A percentile compares a stretch with the other conserved stretches of the same genome.
Evolutionary conservation across 2,888 invertebrate genomes (phyloP).

Genomic region (Sinopyrophorus schimmeli): DNA sequence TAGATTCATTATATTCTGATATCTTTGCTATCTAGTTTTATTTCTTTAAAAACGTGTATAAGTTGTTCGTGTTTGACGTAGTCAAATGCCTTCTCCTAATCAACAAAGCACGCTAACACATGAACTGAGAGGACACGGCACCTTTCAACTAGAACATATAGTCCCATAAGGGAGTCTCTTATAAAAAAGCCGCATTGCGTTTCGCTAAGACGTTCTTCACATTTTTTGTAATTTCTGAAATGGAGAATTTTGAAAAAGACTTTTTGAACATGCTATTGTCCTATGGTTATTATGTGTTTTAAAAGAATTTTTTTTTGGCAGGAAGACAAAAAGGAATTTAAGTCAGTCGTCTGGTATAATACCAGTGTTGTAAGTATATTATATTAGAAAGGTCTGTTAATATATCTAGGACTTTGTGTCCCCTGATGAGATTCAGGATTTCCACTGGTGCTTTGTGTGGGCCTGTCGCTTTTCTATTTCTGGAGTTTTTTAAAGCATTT

Average conservation of each 20-base stretch:
- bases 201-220: background rate
- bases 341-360: too few relatives aligned
- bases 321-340: too few relatives aligned
- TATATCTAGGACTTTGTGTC: background rate
- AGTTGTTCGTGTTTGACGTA: background rate
- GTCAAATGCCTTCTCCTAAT: background rate
- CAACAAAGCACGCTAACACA: background rate
- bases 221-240: too few relatives aligned
- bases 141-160: too few relatives aligned
- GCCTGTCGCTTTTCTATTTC: too few relatives aligned
- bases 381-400: background rate
- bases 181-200: background rate
- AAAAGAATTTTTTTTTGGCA: background rate
- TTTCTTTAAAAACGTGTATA: background rate
- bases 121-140: background rate
- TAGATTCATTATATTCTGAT: background rate
- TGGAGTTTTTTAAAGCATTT: too few relatives aligned
- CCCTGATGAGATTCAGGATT: too few relatives aligned
- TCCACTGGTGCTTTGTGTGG: too few relatives aligned
- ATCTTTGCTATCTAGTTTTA: background rate
- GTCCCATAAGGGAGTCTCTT: too few relatives aligned
- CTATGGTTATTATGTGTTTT: background rate
- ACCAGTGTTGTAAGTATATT: slow-evolving; percentile 18
- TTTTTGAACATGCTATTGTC: background rate
- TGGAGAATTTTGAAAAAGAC: too few relatives aligned